Base-by-base conservation (phyloP, 2,797 vertebrate genomes). In the Acropternis orthonyx region DNA sequence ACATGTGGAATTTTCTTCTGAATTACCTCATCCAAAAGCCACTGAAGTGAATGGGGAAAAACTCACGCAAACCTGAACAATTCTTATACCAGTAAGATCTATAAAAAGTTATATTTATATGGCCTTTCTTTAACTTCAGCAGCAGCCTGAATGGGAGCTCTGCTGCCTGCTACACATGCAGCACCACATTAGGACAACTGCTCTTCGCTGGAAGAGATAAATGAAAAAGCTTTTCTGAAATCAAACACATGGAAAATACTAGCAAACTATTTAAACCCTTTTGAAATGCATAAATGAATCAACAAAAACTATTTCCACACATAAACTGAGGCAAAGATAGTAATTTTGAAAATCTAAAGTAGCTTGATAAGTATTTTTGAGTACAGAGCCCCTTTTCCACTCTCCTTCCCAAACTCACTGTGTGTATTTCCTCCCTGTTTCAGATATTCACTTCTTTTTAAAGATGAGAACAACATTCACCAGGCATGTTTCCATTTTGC, bases 11-110 rank as follows among this genome's bases (percentile, higher is more conserved):
- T 76, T 79, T 92, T 94, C 41, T 92, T 95, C 63, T 92, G 73
- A 92, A 92, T 69, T 4, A 88, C 71, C 69, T 92, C 68, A 92
- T 76, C 36, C n/a, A 55, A 94, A 92, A 87, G n/a, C 49, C 92
- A 88, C 24, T 72, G 52, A 86, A 89, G 51, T 36, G 55, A 95
- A 76, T 41, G 46, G 51, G 51, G 75, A 69, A 89, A 87, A 87
- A 43, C 51, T 89, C 69, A 41, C 26, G 78, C 63, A 73, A 89
- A 81, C 62, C 66, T 87, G 43, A 89, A 75, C 24, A 85, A 58
- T 61, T 81, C 51, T 62, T 59, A 59, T 55, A 76, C 71, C 27
- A 43, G 55, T 28, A 90, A 51, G 89, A 77, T 30, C 54, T 62
- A 89, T 51, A 85, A 85, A 71, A 93, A 59, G 28, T 54, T 48